Percentiles rank a stretch among this genome's conserved stretches.
Evolutionary conservation across 2,797 vertebrate genomes (phyloP).

Genomic region (Pseudotriccus pelzelni): DNA sequence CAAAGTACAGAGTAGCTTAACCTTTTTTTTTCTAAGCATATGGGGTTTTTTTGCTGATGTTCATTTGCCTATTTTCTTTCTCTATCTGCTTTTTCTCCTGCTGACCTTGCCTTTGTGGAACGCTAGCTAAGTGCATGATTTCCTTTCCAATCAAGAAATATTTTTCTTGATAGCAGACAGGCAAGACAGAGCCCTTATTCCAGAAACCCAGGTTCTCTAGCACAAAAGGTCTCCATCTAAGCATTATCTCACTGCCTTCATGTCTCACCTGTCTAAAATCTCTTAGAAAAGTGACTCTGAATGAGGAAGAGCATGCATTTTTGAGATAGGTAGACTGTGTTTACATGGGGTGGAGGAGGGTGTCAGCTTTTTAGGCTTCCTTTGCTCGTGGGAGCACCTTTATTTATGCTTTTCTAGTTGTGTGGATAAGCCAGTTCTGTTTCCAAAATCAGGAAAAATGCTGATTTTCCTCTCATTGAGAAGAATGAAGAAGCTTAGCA

Average conservation of each 20-base stretch:
- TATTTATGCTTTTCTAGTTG: background rate
- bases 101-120: background rate
- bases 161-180: background rate
- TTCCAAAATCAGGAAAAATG: background rate
- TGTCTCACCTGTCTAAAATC: background rate
- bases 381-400: background rate
- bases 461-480: background rate
- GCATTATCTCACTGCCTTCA: background rate
- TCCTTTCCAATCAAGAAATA: background rate
- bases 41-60: background rate
- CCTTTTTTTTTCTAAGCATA: background rate
- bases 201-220: background rate
- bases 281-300: background rate
- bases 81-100: background rate
- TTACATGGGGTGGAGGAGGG: background rate
- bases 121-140: background rate
- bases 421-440: background rate
- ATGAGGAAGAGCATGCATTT: background rate
- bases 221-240: background rate
- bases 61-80: background rate
- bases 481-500: background rate
- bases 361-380: background rate
- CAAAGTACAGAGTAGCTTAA: background rate
- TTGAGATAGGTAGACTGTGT: background rate
- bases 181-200: background rate